Evolutionary conservation across 2,797 vertebrate species (phyloP).

Genomic region (Channallabes apus): DNA sequence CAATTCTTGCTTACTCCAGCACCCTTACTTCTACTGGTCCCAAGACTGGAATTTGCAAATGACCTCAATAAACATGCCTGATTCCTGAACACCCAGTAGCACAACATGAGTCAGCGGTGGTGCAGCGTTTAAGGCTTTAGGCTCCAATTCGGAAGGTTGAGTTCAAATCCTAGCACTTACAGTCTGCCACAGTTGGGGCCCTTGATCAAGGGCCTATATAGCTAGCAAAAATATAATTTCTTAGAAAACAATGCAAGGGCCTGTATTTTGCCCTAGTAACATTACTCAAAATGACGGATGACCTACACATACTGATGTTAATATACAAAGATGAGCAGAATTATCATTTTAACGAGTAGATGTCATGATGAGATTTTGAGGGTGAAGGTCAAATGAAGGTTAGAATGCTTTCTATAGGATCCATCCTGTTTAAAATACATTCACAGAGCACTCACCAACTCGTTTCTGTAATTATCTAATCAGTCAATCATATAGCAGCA

Average conservation of each 20-base stretch:
- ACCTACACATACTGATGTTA: background rate
- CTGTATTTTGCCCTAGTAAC: too few species aligned
- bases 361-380: background rate
- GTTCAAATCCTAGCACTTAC: background rate
- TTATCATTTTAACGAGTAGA: background rate
- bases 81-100: background rate
- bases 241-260: too few species aligned
- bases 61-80: background rate
- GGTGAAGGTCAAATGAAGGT: background rate
- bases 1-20: slow-evolving; percentile 1
- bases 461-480: too few species aligned
- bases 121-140: background rate
- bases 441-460: too few species aligned
- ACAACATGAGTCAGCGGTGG: background rate
- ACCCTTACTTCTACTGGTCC: background rate
- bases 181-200: too few species aligned
- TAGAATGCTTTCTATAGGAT: background rate
- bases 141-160: too few species aligned
- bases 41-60: slow-evolving; percentile 10
- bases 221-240: background rate
- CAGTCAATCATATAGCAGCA: too few species aligned
- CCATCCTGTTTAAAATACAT: background rate
- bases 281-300: too few species aligned
- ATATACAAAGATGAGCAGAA: background rate
- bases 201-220: background rate